These are phyloP conservation scores for human DNA, from an alignment of 2,113 vertebrate species.

Conservation along the genomic window DNA sequence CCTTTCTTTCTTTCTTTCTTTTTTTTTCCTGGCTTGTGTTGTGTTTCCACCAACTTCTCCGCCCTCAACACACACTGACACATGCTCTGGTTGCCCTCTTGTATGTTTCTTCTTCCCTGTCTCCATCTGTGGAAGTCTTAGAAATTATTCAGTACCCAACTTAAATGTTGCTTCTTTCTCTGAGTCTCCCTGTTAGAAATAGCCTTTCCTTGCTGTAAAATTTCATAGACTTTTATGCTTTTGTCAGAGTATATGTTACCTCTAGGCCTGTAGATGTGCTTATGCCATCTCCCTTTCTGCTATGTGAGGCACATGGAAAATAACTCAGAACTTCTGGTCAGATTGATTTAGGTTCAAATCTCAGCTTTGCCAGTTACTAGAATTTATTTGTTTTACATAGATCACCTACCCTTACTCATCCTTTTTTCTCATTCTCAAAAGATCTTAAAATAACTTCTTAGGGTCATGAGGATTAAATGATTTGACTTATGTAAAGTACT, in stretches of 20 bases:
- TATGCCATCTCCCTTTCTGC: background rate
- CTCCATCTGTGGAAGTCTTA: background rate
- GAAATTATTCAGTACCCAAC: background rate
- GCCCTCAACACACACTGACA: no score
- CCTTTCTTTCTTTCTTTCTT: no score
- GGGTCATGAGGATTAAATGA: background rate
- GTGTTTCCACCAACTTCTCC: no score
- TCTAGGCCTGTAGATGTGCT: background rate
- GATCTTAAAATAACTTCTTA: background rate
- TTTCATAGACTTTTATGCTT: background rate
- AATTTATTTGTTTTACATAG: background rate
- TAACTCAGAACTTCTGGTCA: background rate
- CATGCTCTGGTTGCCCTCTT: background rate
- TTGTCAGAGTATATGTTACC: background rate
- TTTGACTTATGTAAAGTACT: background rate
- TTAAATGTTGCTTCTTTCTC: constrained; percentile 1
- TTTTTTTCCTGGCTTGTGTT: background rate
- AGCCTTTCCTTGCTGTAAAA: background rate
- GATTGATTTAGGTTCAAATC: background rate
- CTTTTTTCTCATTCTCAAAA: background rate
- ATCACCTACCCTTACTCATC: background rate
- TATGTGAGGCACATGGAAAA: background rate
- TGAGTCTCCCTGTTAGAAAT: background rate
- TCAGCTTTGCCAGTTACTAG: background rate
- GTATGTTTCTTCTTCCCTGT: background rate